Conservation (phyloP, 2,888 invertebrate species). For the Piscicola geometra region DNA sequence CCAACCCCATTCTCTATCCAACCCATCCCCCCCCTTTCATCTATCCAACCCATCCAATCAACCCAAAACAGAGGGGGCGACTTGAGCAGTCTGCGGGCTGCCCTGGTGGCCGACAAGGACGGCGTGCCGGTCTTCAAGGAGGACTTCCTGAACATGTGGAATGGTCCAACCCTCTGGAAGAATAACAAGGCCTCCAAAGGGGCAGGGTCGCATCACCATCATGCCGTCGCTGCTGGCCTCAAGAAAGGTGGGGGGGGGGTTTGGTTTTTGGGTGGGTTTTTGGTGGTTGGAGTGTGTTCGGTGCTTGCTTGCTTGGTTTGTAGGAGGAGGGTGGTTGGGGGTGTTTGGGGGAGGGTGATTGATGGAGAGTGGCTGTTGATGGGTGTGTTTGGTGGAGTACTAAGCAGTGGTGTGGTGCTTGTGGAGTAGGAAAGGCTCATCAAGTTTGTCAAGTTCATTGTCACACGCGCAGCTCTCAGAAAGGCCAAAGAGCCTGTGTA, state of each 20-base stretch:
- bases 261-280: constrained; percentile 1
- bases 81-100: not conserved
- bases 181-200: not conserved
- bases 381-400: too few species aligned
- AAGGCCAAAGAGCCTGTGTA: not conserved
- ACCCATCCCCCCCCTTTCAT: too few species aligned
- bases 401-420: too few species aligned
- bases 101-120: not conserved
- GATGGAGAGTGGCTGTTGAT: not conserved
- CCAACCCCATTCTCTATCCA: too few species aligned
- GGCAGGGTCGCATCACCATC: not conserved
- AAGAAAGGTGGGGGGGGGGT: too few species aligned
- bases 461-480: too few species aligned
- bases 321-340: not conserved
- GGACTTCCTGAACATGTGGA: not conserved
- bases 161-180: not conserved
- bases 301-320: constrained; percentile 4
- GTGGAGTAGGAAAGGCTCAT: too few species aligned
- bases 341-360: constrained; percentile 11
- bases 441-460: too few species aligned
- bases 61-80: not conserved
- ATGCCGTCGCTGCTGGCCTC: not conserved
- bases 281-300: not conserved
- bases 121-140: not conserved
- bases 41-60: too few species aligned